Conservation (phyloP, 2,888 invertebrate species). For the Andrena fulva region DNA sequence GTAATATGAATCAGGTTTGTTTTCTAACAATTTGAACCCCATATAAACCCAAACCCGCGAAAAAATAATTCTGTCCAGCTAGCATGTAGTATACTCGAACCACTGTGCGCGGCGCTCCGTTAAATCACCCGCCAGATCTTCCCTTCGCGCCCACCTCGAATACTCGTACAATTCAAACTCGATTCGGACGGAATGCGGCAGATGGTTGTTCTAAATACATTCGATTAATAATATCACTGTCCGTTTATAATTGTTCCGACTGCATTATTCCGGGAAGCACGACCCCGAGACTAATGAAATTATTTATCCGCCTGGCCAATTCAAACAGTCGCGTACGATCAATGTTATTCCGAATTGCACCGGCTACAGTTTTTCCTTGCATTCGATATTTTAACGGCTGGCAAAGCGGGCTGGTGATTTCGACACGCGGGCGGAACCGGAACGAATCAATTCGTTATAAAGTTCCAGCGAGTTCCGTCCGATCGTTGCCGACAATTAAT, state of each 20-base stretch:
- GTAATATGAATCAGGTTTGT: too few species aligned
- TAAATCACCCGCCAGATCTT: background rate
- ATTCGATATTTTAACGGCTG: background rate
- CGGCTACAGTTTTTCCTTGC: background rate
- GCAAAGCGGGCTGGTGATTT: background rate
- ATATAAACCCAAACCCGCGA: too few species aligned
- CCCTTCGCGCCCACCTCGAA: background rate
- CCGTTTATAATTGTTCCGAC: too few species aligned
- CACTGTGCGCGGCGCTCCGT: too few species aligned
- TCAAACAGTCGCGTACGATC: background rate
- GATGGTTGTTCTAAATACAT: too few species aligned
- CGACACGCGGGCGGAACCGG: slow-evolving; percentile 9
- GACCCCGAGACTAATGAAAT: background rate
- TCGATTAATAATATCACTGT: too few species aligned
- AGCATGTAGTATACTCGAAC: too few species aligned
- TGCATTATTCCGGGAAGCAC: too few species aligned
- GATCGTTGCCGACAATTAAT: slow-evolving; percentile 42
- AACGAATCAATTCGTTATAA: slow-evolving; percentile 24
- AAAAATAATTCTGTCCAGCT: too few species aligned
- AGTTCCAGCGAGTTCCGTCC: slow-evolving; percentile 15
- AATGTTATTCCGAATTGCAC: slow-evolving; percentile 4
- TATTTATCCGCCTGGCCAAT: background rate
- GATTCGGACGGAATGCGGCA: too few species aligned
- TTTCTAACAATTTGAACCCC: too few species aligned
- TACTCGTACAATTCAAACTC: too few species aligned